Percentiles rank a stretch among this genome's conserved stretches.
Conservation (phyloP, 2,888 invertebrate genomes). For the Metalampra italica region DNA sequence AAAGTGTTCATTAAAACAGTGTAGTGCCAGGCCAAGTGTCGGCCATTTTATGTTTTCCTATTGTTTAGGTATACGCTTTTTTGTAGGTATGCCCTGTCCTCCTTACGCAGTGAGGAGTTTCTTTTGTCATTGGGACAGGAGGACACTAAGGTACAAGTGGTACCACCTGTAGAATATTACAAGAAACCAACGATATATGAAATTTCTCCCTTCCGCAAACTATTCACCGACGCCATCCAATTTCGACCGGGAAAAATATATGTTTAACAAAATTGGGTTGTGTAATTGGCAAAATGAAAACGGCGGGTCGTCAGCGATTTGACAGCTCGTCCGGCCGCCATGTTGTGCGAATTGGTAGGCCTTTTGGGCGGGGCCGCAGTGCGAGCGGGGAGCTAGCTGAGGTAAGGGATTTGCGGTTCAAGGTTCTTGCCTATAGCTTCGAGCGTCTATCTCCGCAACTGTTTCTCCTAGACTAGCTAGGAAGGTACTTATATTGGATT, state of each 20-base stretch:
- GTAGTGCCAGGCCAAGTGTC: no score
- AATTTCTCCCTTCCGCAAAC: not conserved
- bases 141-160: no score
- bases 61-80: no score
- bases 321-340: constrained; percentile 14
- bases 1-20: no score
- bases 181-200: not conserved
- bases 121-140: no score
- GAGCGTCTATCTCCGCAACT: no score
- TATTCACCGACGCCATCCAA: not conserved
- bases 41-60: no score
- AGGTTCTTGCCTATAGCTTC: no score
- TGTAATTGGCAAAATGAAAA: constrained; percentile 6
- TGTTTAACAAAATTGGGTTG: constrained; percentile 4
- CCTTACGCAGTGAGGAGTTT: no score
- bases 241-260: constrained; percentile 2
- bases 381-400: not conserved
- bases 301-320: constrained; percentile 13
- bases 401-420: not conserved
- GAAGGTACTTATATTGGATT: no score
- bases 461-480: no score
- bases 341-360: constrained; percentile 3
- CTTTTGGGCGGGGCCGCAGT: not conserved
- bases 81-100: no score
- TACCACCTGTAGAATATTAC: not conserved